phyloP scores from a whole-genome alignment of 2,797 vertebrate genomes.

The Decapterus maruadsi region DNA sequence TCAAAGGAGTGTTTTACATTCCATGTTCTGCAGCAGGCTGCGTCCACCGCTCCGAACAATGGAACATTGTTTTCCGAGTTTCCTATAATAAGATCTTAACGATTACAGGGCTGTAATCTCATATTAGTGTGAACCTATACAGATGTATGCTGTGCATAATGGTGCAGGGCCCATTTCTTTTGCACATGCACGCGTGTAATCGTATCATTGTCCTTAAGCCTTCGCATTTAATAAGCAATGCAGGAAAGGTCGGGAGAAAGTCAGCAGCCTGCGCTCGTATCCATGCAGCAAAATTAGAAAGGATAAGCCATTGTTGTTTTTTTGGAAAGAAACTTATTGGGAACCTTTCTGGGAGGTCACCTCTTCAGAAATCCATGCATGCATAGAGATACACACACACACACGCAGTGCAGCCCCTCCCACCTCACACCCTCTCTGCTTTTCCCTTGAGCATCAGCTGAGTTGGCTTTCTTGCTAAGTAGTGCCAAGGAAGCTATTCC shows the following conservation, averaged over 20 bases:
- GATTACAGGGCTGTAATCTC: constrained; percentile 48
- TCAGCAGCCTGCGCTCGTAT: constrained; percentile 43
- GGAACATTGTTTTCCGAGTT: constrained; percentile 42
- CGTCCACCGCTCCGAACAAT: constrained; percentile 35
- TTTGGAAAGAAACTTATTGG: constrained; percentile 60
- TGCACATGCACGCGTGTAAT: constrained; percentile 38
- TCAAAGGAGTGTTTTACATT: constrained; percentile 64
- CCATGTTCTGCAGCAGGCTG: constrained; percentile 46
- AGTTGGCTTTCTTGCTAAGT: constrained; percentile 62
- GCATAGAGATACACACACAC: constrained; percentile 1
- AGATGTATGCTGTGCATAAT: neutral
- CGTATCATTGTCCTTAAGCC: constrained; percentile 45
- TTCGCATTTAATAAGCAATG: constrained; percentile 47
- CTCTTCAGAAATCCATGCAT: constrained; percentile 33
- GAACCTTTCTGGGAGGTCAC: constrained; percentile 65
- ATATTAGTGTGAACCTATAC: constrained; percentile 20
- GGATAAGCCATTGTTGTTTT: constrained; percentile 69
- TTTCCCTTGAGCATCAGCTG: constrained; percentile 63
- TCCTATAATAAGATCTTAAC: constrained; percentile 32
- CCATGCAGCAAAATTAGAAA: constrained; percentile 41
- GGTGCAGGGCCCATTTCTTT: constrained; percentile 14
- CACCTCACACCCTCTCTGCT: constrained; percentile 14
- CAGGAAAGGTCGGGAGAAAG: constrained; percentile 61
- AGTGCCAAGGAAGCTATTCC: constrained; percentile 59
- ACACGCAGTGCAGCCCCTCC: constrained; percentile 26